Base-by-base conservation (phyloP, 2,113 vertebrate genomes). In the Pavo muticus region DNA sequence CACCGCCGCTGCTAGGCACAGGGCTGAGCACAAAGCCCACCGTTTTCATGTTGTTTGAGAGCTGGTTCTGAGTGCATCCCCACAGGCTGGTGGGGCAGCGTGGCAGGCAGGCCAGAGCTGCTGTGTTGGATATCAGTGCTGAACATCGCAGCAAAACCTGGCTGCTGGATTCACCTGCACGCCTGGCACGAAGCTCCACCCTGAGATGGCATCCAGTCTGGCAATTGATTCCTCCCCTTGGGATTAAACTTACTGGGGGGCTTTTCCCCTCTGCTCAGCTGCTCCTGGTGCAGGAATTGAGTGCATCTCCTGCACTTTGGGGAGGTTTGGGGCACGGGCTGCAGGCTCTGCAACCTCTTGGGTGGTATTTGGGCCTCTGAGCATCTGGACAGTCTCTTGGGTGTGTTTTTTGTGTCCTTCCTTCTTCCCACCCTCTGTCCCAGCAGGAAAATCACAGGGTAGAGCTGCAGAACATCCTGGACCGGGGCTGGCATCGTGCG, bases 121-220 rank as follows among this genome's bases (percentile, higher is more conserved):
- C 24, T 7, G 48, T 23, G 18, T 9, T 84, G 1, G 2, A 47
- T 65, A 14, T 57, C 3, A 5, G 2, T 35, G 84, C 45, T 8
- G 72, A 17, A 27, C 7, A 12, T 47, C 37, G 0, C 69, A 72
- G 72, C 86, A 90, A 91, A 94, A 89, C 37, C 27, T 1, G 2
- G 56, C 42, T 81, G 24, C 42, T 44, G 1, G 5, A 10, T 54
- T 70, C 81, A 60, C 64, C 87, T 73, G 48, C 5, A 0, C 24
- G 45, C 32, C 78, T 11, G 72, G 59, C 42, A 61, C 2, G 32
- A 10, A 59, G 13, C 84, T 89, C 90, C 90, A 68, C 93, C 93
- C 93, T 11, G 78, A 21, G 67, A 29, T 87, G 94, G 92, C 52
- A 84, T 95, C 94, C 75, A 74, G 78, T 95, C 94, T 72, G 70